Evolutionary conservation across 2,113 vertebrate species (phyloP).

Genomic region (Lycocorax pyrrhopterus): DNA sequence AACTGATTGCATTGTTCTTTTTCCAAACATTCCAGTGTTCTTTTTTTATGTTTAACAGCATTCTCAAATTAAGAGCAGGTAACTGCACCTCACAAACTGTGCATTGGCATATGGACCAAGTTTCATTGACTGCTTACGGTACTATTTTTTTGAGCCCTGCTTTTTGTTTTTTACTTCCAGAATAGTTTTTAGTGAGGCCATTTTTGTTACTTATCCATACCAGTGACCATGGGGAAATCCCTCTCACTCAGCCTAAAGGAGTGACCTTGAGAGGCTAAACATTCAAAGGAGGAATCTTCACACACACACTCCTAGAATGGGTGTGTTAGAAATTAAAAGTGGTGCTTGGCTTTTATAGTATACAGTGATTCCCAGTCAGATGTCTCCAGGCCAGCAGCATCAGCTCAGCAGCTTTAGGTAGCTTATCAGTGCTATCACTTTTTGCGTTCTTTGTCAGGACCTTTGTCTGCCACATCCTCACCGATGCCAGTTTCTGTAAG

Average conservation of each 20-base stretch:
- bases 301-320: neutral
- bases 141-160: neutral
- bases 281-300: neutral
- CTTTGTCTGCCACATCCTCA: neutral
- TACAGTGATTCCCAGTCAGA: no score
- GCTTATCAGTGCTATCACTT: neutral
- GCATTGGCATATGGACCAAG: neutral
- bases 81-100: neutral
- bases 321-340: neutral
- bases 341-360: neutral
- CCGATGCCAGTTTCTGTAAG: neutral
- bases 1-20: neutral
- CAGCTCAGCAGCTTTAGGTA: neutral
- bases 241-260: neutral
- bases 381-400: neutral
- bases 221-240: neutral
- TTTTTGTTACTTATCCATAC: neutral
- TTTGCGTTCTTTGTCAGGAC: neutral
- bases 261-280: neutral
- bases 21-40: no score
- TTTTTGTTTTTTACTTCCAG: neutral
- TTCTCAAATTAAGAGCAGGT: neutral
- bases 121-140: neutral
- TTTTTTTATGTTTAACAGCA: neutral
- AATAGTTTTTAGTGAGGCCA: neutral